Evolutionary conservation across 2,797 vertebrate species (phyloP).

Genomic region (Gadopsis marmoratus): DNA sequence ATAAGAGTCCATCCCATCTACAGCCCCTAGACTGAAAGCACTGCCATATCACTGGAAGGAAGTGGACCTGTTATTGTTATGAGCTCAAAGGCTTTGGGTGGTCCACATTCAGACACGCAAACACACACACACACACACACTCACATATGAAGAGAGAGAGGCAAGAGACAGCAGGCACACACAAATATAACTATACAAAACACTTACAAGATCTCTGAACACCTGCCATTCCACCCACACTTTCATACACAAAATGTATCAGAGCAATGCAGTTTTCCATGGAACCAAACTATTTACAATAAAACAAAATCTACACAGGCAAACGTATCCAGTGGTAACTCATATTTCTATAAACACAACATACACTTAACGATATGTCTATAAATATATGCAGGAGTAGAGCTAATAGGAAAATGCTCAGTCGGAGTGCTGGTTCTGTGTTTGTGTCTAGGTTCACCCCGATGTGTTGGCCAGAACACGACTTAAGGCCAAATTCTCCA

Average conservation of each 20-base stretch:
- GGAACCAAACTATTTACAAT: slow-evolving; percentile 48
- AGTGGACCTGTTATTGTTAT: slow-evolving; percentile 83
- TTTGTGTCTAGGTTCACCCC: background rate
- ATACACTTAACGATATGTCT: slow-evolving; percentile 13
- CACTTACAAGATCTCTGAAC: slow-evolving; percentile 36
- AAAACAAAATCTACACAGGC: slow-evolving; percentile 27
- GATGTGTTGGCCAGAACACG: background rate
- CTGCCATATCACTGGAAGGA: slow-evolving; percentile 75
- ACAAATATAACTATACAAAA: slow-evolving; percentile 45
- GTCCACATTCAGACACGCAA: slow-evolving; percentile 65
- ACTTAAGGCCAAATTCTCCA: no score
- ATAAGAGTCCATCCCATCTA: slow-evolving; percentile 63
- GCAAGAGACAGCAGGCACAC: slow-evolving; percentile 38
- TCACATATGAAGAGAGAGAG: slow-evolving; percentile 14
- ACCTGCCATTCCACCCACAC: slow-evolving; percentile 50
- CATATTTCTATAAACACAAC: slow-evolving; percentile 11
- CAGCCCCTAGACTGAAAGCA: slow-evolving; percentile 57
- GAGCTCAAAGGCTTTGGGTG: slow-evolving; percentile 80
- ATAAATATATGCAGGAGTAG: background rate
- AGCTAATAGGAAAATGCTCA: background rate
- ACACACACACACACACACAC: slow-evolving; percentile 31
- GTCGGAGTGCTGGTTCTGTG: background rate
- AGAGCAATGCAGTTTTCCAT: slow-evolving; percentile 32
- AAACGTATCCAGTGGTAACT: slow-evolving; percentile 28
- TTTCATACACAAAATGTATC: slow-evolving; percentile 43